These are phyloP conservation scores for Drosophila sechellia DNA, from an alignment of 1,140 invertebrate genomes.

Conservation along the genomic window DNA sequence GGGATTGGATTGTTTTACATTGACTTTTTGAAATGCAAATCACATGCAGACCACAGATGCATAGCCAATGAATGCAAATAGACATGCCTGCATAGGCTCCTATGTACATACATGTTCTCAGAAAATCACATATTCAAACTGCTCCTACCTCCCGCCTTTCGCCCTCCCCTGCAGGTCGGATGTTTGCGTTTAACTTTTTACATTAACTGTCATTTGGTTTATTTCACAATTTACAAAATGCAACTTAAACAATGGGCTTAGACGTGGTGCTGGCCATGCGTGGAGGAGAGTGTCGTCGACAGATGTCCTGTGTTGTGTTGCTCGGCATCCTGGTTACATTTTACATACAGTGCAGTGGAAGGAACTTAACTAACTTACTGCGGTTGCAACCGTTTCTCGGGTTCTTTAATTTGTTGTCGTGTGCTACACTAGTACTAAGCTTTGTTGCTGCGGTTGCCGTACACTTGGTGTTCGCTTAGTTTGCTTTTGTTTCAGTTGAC, in stretches of 20 bases:
- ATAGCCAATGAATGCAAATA: slow-evolving; percentile 59
- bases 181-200: slow-evolving; percentile 68
- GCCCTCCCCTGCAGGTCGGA: slow-evolving; percentile 21
- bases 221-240: slow-evolving; percentile 61
- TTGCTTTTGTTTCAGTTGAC: slow-evolving; percentile 33
- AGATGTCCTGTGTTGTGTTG: slow-evolving; percentile 25
- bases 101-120: slow-evolving; percentile 41
- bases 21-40: slow-evolving; percentile 61
- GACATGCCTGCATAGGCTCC: slow-evolving; percentile 30
- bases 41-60: slow-evolving; percentile 45
- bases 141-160: slow-evolving; percentile 3
- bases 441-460: slow-evolving; percentile 52
- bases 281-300: slow-evolving; percentile 16
- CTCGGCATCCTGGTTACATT: slow-evolving; percentile 35
- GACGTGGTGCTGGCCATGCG: slow-evolving; percentile 15
- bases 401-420: slow-evolving; percentile 38
- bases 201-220: slow-evolving; percentile 68
- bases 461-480: slow-evolving; percentile 68
- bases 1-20: slow-evolving; percentile 32
- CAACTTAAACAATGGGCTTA: slow-evolving; percentile 66
- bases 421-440: slow-evolving; percentile 61
- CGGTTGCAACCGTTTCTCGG: slow-evolving; percentile 32
- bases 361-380: slow-evolving; percentile 67
- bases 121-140: slow-evolving; percentile 40
- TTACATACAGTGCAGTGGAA: slow-evolving; percentile 60